These are phyloP conservation scores for Acomys russatus DNA, from an alignment of 2,797 vertebrate species.

Conservation along the genomic window DNA sequence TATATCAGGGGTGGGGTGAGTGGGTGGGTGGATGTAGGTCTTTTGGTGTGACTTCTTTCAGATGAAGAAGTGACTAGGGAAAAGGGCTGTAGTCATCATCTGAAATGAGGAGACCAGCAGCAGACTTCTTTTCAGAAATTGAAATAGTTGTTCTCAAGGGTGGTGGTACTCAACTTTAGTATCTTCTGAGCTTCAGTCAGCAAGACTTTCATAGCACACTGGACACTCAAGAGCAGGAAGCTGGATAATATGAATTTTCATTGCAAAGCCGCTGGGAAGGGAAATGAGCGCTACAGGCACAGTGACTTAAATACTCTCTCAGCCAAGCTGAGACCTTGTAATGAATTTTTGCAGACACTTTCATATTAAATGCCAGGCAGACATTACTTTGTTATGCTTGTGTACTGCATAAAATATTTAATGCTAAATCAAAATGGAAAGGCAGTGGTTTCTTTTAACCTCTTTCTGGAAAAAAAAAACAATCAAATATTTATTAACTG, in stretches of 20 bases:
- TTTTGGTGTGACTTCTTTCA: neutral
- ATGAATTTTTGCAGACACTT: constrained; percentile 33
- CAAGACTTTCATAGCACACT: constrained; percentile 40
- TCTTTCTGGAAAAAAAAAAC: constrained; percentile 61
- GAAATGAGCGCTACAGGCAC: neutral
- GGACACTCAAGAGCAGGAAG: constrained; percentile 25
- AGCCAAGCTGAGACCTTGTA: neutral
- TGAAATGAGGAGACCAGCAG: constrained; percentile 69
- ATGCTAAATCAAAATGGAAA: constrained; percentile 67
- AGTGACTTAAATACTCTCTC: constrained; percentile 21
- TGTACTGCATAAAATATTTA: neutral
- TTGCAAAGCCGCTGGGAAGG: neutral
- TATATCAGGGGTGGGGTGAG: neutral
- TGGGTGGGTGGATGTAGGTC: neutral
- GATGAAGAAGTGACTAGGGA: constrained; percentile 74
- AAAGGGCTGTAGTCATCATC: constrained; percentile 74
- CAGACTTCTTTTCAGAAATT: constrained; percentile 67
- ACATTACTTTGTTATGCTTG: constrained; percentile 42
- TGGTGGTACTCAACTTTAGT: neutral
- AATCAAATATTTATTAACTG: constrained; percentile 84
- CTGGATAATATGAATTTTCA: neutral
- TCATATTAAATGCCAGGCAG: neutral
- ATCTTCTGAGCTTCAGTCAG: constrained; percentile 60
- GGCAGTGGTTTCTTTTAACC: constrained; percentile 18
- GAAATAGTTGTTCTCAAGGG: constrained; percentile 33